These are phyloP conservation scores for Scaptomyza pallida DNA, from an alignment of 1,140 invertebrate species.

Conservation along the genomic window DNA sequence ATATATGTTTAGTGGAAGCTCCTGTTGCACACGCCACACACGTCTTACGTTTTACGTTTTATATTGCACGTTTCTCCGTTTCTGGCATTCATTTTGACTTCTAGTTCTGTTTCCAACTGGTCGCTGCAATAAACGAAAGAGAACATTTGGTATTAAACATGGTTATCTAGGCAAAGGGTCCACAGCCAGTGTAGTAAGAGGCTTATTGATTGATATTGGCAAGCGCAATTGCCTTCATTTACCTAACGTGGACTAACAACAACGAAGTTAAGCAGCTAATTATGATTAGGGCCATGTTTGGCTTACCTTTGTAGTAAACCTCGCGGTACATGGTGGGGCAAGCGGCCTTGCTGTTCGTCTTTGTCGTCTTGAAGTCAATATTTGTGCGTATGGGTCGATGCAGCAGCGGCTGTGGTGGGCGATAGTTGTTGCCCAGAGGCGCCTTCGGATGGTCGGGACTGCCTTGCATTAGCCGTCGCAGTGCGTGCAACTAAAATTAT, in stretches of 20 bases:
- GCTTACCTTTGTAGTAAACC: constrained; percentile 92
- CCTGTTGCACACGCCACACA: constrained; percentile 75
- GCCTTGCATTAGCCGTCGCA: constrained; percentile 94
- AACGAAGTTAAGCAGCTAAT: not conserved
- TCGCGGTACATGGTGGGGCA: constrained; percentile 94
- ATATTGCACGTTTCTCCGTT: constrained; percentile 15
- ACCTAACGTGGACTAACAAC: not conserved
- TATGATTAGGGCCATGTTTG: not conserved
- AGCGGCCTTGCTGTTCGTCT: constrained; percentile 89
- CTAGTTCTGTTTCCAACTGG: constrained; percentile 89
- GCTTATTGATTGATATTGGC: too few relatives aligned
- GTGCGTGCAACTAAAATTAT: constrained; percentile 89
- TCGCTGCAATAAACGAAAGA: constrained; percentile 84
- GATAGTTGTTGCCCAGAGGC: constrained; percentile 95
- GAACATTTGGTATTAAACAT: not conserved
- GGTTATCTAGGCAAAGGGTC: too few relatives aligned
- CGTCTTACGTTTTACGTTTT: constrained; percentile 50
- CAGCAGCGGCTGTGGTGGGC: constrained; percentile 94
- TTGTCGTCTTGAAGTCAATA: constrained; percentile 95
- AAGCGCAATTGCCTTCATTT: too few relatives aligned
- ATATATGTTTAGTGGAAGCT: constrained; percentile 83
- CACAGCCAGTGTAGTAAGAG: too few relatives aligned
- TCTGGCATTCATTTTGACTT: constrained; percentile 38
- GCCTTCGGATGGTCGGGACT: constrained; percentile 93
- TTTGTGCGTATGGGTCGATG: constrained; percentile 96